Percentiles rank a stretch among this genome's conserved stretches.
phyloP scores from a whole-genome alignment of 2,888 invertebrate genomes.

The Lasioglossum malachurum region DNA sequence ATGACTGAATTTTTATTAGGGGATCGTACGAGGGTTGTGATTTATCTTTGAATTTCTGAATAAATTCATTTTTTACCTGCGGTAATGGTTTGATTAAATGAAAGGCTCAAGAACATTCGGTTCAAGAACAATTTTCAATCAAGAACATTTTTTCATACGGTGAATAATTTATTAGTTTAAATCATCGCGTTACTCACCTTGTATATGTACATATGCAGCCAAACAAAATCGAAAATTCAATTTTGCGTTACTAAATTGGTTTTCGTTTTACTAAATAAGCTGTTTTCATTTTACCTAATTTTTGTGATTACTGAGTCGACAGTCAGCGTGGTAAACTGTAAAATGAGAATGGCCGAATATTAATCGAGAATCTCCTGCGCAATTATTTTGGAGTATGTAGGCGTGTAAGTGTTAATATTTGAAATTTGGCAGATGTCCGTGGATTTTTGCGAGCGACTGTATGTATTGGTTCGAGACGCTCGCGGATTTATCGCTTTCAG shows the following conservation, averaged over 20 bases:
- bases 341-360: background rate
- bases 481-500: constrained; percentile 72
- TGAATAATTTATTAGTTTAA: background rate
- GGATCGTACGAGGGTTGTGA: background rate
- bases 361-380: background rate
- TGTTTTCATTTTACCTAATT: background rate
- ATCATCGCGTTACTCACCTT: background rate
- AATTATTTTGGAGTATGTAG: background rate
- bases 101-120: too few species aligned
- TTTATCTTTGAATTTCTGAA: background rate
- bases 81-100: too few species aligned
- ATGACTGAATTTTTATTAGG: background rate
- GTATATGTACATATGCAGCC: too few species aligned
- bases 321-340: background rate
- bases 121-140: too few species aligned
- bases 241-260: background rate
- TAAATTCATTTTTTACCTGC: background rate
- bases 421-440: background rate
- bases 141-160: background rate
- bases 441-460: background rate
- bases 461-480: constrained; percentile 50
- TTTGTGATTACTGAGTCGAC: background rate
- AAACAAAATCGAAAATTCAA: too few species aligned
- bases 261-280: background rate
- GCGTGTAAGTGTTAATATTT: background rate